phyloP scores from a whole-genome alignment of 2,888 invertebrate species.

The Globia sparganii region DNA sequence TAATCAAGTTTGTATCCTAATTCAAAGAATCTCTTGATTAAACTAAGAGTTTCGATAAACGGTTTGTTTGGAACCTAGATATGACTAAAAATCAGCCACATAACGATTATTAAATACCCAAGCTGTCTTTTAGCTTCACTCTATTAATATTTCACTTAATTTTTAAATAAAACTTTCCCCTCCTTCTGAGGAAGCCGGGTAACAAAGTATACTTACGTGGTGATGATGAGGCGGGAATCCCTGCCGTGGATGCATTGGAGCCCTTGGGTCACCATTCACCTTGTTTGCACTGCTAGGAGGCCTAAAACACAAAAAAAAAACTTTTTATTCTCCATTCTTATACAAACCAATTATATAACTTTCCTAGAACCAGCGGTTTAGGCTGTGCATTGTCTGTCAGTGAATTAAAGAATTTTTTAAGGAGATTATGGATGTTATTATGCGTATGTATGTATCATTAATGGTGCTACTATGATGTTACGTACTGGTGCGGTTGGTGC shows the following conservation, averaged over 20 bases:
- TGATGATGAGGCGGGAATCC: constrained; percentile 87
- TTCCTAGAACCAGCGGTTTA: not conserved
- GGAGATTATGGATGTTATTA: not conserved
- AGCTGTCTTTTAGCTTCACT: not conserved
- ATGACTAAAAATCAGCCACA: not conserved
- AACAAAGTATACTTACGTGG: constrained; percentile 76
- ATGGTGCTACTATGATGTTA: no score
- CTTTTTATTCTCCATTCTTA: not conserved
- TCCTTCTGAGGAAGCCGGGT: not conserved
- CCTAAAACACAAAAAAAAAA: constrained; percentile 45
- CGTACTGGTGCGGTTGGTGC: constrained; percentile 73
- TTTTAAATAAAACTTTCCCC: not conserved
- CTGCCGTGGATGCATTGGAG: constrained; percentile 77
- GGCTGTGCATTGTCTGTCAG: no score
- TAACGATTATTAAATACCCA: not conserved
- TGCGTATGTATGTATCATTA: not conserved
- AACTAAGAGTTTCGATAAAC: not conserved
- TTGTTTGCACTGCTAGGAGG: constrained; percentile 73
- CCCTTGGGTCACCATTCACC: constrained; percentile 84
- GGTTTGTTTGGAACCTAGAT: not conserved
- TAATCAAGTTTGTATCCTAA: not conserved
- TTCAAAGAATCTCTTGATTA: not conserved
- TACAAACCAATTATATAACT: not conserved
- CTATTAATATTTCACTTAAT: no score
- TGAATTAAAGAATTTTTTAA: no score